phyloP scores from a whole-genome alignment of 2,113 vertebrate genomes.

The Ceyx cyanopectus region DNA sequence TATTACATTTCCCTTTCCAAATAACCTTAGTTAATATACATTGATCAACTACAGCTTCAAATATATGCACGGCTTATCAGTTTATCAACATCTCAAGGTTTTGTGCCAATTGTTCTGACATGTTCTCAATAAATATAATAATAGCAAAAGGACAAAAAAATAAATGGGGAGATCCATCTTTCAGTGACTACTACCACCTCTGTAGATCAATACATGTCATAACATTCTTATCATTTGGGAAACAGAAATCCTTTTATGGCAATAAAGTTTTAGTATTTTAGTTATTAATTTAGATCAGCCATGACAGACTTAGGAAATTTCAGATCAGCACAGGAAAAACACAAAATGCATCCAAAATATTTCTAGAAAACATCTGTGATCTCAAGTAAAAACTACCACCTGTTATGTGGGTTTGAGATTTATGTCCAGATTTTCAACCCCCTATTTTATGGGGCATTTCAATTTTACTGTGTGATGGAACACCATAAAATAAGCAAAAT shows the following conservation, averaged over 20 bases:
- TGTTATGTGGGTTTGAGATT: not conserved
- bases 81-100: conserved; percentile 54
- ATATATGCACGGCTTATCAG: not conserved
- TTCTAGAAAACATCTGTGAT: not conserved
- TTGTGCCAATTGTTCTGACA: conserved; percentile 29
- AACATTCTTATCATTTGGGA: conserved; percentile 25
- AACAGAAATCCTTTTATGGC: conserved; percentile 48
- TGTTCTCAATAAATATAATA: conserved; percentile 58
- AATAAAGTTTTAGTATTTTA: conserved; percentile 49
- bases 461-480: not conserved
- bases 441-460: not conserved
- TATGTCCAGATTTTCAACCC: not conserved
- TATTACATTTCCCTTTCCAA: conserved; percentile 44
- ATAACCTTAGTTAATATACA: conserved; percentile 55
- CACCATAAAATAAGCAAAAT: not conserved
- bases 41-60: conserved; percentile 19
- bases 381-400: not conserved
- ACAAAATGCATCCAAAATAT: not conserved
- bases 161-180: conserved; percentile 53
- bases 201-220: conserved; percentile 59
- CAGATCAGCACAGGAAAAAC: not conserved
- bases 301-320: not conserved
- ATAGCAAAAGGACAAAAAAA: conserved; percentile 25
- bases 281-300: conserved; percentile 47
- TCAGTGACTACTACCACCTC: not conserved